Evolutionary conservation across 2,113 vertebrate genomes (phyloP).

Genomic region (Mormyrus iriodes): DNA sequence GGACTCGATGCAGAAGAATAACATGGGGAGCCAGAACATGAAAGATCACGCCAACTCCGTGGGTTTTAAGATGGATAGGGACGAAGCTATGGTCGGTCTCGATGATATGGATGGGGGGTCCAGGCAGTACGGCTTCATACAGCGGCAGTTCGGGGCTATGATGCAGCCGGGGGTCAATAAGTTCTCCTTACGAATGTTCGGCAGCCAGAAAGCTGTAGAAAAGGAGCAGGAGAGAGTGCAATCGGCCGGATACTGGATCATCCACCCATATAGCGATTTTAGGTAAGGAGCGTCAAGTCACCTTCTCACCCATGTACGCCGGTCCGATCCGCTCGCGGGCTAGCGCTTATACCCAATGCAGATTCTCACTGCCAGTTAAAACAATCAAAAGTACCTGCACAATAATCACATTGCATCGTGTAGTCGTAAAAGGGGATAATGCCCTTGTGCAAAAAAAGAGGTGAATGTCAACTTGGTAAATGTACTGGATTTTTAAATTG

Average conservation of each 20-base stretch:
- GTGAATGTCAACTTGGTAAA: slow-evolving; percentile 30
- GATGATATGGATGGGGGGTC: slow-evolving; percentile 75
- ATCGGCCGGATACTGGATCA: slow-evolving; percentile 93
- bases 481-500: not conserved
- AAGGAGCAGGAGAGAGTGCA: slow-evolving; percentile 91
- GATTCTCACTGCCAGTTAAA: slow-evolving; percentile 27
- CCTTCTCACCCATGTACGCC: slow-evolving; percentile 43
- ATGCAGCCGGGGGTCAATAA: slow-evolving; percentile 94
- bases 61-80: slow-evolving; percentile 84
- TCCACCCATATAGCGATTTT: slow-evolving; percentile 97
- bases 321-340: slow-evolving; percentile 14
- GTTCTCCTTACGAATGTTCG: slow-evolving; percentile 93
- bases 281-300: slow-evolving; percentile 76
- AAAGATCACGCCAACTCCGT: slow-evolving; percentile 93
- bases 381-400: slow-evolving; percentile 26
- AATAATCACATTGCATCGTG: slow-evolving; percentile 46
- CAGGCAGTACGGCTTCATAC: slow-evolving; percentile 78
- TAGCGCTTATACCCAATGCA: slow-evolving; percentile 18
- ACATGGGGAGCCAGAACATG: slow-evolving; percentile 62
- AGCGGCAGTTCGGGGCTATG: slow-evolving; percentile 78
- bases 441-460: slow-evolving; percentile 31
- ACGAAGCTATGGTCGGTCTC: slow-evolving; percentile 73
- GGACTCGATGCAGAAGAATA: slow-evolving; percentile 68
- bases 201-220: slow-evolving; percentile 89
- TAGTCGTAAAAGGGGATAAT: slow-evolving; percentile 1